A percentile compares a stretch with the other conserved stretches of the same genome.
Conservation (phyloP, 1,140 invertebrate species). For the Drosophila willistoni region DNA sequence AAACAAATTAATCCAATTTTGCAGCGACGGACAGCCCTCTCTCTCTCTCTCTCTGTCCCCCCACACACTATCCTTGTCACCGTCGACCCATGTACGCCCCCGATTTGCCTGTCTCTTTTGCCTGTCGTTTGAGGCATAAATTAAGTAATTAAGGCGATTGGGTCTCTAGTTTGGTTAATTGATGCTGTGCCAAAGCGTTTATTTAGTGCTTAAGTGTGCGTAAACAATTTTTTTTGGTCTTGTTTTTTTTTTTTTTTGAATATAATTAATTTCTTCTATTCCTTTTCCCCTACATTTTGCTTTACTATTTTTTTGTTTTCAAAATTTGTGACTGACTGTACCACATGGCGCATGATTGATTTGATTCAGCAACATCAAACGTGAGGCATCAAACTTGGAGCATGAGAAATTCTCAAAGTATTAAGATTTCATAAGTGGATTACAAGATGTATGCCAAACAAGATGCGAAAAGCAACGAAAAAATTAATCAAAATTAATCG, state of each 20-base stretch:
- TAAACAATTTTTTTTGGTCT: constrained; percentile 22
- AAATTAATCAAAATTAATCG: constrained; percentile 78
- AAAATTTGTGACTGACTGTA: background rate
- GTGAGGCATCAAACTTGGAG: background rate
- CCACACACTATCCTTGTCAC: too few species aligned
- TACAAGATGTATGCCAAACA: constrained; percentile 25
- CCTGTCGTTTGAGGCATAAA: constrained; percentile 55
- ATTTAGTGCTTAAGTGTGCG: constrained; percentile 53
- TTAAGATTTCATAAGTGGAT: constrained; percentile 57
- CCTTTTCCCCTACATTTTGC: constrained; percentile 5
- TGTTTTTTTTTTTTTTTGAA: constrained; percentile 4
- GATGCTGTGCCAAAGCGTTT: constrained; percentile 74
- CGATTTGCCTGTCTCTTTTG: background rate
- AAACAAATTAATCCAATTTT: constrained; percentile 80
- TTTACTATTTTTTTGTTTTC: background rate
- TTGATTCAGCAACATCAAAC: constrained; percentile 16
- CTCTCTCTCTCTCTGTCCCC: too few species aligned
- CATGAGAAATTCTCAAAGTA: constrained; percentile 35
- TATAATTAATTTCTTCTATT: constrained; percentile 38
- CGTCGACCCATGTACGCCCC: background rate
- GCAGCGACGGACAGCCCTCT: background rate
- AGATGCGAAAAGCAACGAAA: constrained; percentile 3
- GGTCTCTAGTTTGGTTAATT: constrained; percentile 60
- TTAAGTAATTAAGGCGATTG: constrained; percentile 73
- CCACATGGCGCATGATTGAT: constrained; percentile 58